These are phyloP conservation scores for Drosophila repletoides DNA, from an alignment of 1,140 invertebrate genomes.

Conservation along the genomic window DNA sequence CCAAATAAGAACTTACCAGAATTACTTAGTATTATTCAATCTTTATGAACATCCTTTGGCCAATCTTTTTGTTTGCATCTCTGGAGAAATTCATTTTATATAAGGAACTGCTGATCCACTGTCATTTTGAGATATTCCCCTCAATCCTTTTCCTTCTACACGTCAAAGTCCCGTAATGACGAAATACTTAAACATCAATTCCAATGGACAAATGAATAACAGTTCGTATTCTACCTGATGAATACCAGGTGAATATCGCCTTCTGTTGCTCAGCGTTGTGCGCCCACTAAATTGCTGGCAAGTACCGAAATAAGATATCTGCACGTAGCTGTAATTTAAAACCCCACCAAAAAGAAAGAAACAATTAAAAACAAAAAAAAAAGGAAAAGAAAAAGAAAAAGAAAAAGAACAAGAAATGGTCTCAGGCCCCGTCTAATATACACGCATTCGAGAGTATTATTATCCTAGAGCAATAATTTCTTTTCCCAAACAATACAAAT, in stretches of 20 bases:
- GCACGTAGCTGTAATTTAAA: conserved; percentile 79
- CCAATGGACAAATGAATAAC: conserved; percentile 52
- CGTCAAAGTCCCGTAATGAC: conserved; percentile 27
- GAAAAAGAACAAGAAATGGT: conserved; percentile 32
- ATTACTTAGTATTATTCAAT: too few relatives aligned
- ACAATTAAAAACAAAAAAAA: conserved; percentile 17
- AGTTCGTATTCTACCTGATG: conserved; percentile 52
- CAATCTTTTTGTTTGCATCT: too few relatives aligned
- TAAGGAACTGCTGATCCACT: background rate
- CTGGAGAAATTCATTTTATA: background rate
- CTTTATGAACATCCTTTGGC: too few relatives aligned
- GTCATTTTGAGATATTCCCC: background rate
- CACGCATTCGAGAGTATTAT: conserved; percentile 21
- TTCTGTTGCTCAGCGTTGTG: conserved; percentile 11
- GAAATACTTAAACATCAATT: conserved; percentile 42
- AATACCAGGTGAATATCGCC: conserved; percentile 49
- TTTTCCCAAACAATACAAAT: conserved; percentile 53
- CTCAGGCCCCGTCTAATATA: conserved; percentile 17
- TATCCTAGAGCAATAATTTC: conserved; percentile 70
- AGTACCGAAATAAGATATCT: conserved; percentile 76
- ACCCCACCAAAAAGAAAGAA: conserved; percentile 46
- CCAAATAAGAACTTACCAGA: too few relatives aligned
- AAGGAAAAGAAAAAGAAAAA: conserved; percentile 33
- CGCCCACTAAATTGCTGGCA: conserved; percentile 66
- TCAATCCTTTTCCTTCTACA: background rate